These are phyloP conservation scores for Radopholus similis DNA, from an alignment of 1,140 invertebrate genomes.

Conservation along the genomic window DNA sequence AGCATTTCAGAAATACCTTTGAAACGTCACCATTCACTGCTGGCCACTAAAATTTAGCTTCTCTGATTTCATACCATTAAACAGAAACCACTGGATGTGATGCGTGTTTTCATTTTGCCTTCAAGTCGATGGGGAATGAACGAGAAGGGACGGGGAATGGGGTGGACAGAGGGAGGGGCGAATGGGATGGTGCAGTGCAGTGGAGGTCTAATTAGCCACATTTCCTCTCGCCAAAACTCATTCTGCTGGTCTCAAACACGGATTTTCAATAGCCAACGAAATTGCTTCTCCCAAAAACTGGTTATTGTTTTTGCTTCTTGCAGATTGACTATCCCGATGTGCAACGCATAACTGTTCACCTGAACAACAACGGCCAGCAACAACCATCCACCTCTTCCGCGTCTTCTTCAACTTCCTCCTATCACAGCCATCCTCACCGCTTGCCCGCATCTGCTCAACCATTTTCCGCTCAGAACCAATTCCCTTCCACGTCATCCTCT, in stretches of 20 bases:
- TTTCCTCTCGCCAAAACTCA: too few relatives aligned
- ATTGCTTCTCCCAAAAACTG: not conserved
- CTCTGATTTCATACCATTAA: too few relatives aligned
- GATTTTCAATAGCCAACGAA: not conserved
- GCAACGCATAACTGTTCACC: slow-evolving; percentile 49
- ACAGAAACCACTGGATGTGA: too few relatives aligned
- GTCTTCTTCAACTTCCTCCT: not conserved
- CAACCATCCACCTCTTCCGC: not conserved
- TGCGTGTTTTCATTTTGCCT: not conserved
- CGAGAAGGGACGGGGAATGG: not conserved
- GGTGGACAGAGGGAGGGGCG: not conserved
- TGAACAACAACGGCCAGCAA: slow-evolving; percentile 26
- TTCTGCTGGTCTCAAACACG: not conserved
- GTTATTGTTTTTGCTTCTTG: slow-evolving; percentile 14
- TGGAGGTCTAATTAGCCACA: too few relatives aligned
- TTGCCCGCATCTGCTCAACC: slow-evolving; percentile 1
- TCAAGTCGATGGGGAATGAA: slow-evolving; percentile 2
- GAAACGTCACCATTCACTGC: not conserved
- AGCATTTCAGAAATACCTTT: not conserved
- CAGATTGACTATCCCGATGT: slow-evolving; percentile 50
- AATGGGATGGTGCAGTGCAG: too few relatives aligned
- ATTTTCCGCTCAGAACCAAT: slow-evolving; percentile 21
- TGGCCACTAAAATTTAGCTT: too few relatives aligned
- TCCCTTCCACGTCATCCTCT: not conserved
- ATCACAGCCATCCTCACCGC: slow-evolving; percentile 4